Evolutionary conservation across 92 coral and sea anemone species (phyloP).

Genomic region (Umimayanthus chanpuru): DNA sequence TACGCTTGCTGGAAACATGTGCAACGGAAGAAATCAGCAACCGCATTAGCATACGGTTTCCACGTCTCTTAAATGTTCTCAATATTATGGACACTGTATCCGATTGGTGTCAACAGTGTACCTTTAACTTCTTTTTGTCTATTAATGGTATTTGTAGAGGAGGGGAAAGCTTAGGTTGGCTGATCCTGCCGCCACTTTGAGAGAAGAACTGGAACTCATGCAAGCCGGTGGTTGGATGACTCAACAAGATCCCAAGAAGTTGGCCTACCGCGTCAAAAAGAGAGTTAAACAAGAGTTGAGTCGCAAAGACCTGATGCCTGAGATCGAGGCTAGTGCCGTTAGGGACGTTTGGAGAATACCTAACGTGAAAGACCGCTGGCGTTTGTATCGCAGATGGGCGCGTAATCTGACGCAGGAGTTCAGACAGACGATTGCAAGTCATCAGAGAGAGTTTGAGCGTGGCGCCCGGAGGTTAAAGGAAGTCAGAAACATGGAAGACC

Average conservation of each 20-base stretch:
- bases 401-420: constrained; percentile 52
- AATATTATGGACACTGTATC: too few relatives aligned
- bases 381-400: constrained; percentile 91
- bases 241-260: constrained; percentile 51
- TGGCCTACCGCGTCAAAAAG: constrained; percentile 47
- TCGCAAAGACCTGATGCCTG: constrained; percentile 74
- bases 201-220: neutral
- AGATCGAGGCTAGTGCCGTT: constrained; percentile 57
- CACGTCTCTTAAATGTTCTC: too few relatives aligned
- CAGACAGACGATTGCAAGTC: constrained; percentile 58
- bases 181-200: constrained; percentile 45
- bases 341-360: constrained; percentile 69
- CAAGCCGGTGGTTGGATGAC: constrained; percentile 63
- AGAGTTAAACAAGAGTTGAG: constrained; percentile 68
- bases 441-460: constrained; percentile 67
- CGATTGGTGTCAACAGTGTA: too few relatives aligned
- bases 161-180: constrained; percentile 32
- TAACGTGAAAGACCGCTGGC: constrained; percentile 72
- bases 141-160: neutral
- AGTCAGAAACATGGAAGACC: constrained; percentile 70
- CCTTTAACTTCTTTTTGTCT: neutral
- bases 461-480: constrained; percentile 70
- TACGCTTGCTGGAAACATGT: too few relatives aligned
- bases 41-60: too few relatives aligned
- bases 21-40: too few relatives aligned